Evolutionary conservation across 1,140 invertebrate genomes (phyloP).

Genomic region (Holotrichia oblita): DNA sequence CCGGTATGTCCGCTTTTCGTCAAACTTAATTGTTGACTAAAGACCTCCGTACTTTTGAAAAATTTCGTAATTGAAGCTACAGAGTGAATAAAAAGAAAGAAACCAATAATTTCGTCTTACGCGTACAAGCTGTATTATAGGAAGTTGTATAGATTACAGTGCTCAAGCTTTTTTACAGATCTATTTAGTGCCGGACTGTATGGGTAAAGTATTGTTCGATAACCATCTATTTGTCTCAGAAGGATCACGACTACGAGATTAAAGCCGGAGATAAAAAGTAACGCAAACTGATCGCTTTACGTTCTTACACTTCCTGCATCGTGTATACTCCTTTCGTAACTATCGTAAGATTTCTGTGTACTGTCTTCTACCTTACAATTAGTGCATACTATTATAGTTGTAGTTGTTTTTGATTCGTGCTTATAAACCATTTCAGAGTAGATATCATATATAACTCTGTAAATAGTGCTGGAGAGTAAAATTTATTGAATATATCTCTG

Average conservation of each 20-base stretch:
- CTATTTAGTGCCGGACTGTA: background rate
- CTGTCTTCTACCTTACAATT: constrained; percentile 4
- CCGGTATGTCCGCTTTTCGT: no score
- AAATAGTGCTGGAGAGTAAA: no score
- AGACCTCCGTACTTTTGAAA: no score
- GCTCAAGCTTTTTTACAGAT: background rate
- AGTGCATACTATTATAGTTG: background rate
- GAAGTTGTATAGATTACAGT: background rate
- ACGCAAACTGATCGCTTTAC: background rate
- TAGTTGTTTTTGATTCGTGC: no score
- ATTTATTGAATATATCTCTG: no score
- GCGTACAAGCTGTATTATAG: background rate
- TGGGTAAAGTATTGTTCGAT: background rate
- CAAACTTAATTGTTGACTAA: no score
- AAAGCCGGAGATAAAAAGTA: background rate
- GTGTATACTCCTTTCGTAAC: background rate
- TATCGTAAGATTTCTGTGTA: background rate
- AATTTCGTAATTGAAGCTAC: no score
- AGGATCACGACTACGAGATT: background rate
- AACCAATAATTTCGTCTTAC: background rate
- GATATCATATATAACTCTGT: no score
- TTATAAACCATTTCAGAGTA: no score
- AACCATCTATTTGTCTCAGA: constrained; percentile 5
- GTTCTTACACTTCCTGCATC: background rate
- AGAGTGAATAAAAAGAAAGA: background rate